Evolutionary conservation across 2,113 vertebrate genomes (phyloP).

Genomic region (Cariama cristata): DNA sequence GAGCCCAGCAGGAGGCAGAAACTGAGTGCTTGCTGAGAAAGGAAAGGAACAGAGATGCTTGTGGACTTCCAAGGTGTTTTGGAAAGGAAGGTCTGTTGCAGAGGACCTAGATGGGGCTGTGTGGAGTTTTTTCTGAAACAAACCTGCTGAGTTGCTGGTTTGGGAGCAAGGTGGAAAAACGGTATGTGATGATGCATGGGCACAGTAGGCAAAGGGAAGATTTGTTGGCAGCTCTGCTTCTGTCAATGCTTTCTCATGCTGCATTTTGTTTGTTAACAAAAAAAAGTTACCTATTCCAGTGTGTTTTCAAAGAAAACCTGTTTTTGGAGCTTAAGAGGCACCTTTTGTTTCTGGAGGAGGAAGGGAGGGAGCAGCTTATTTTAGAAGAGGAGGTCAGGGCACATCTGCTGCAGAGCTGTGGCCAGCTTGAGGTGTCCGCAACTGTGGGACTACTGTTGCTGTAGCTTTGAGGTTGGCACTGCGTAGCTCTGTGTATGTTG

Average conservation of each 20-base stretch:
- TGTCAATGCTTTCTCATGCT: background rate
- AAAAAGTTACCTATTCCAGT: background rate
- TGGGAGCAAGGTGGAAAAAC: background rate
- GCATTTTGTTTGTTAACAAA: background rate
- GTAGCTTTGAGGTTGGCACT: background rate
- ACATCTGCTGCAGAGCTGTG: background rate
- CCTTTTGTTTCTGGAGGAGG: background rate
- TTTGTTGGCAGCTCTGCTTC: background rate
- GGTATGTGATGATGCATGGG: fast-evolving
- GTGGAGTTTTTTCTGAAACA: background rate
- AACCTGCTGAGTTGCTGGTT: background rate
- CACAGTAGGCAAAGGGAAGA: background rate
- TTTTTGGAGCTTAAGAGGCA: background rate
- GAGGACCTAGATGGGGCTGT: background rate
- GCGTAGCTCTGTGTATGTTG: fast-evolving
- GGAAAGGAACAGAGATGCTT: background rate
- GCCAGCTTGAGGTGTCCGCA: background rate
- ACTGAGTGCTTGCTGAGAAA: background rate
- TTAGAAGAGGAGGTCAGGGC: background rate
- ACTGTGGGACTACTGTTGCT: background rate
- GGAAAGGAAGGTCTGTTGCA: background rate
- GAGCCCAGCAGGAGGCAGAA: background rate
- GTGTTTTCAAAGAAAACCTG: background rate
- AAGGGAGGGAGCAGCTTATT: background rate
- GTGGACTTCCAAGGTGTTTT: background rate